A percentile compares a stretch with the other conserved stretches of the same genome.
Conservation (phyloP, 2,113 vertebrate species). For the Phaethornis superciliosus region DNA sequence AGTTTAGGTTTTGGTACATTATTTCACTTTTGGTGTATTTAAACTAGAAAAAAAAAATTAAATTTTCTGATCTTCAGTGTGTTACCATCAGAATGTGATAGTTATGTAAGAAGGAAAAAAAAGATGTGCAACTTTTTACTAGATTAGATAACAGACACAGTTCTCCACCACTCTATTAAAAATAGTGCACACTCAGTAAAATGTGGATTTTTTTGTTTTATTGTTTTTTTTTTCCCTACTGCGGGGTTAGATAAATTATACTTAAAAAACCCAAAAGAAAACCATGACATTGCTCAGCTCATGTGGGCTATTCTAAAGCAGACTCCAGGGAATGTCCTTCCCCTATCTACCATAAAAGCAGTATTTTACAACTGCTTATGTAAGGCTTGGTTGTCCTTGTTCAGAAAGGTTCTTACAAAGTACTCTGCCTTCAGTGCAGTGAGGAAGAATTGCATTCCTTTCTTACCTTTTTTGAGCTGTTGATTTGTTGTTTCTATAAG, state of each 20-base stretch:
- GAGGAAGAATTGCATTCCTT: neutral
- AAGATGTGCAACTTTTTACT: neutral
- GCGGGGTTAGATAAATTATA: neutral
- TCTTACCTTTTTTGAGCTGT: neutral
- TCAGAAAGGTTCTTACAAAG: neutral
- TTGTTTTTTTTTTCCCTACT: too few relatives aligned
- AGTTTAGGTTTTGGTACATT: neutral
- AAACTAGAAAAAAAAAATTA: neutral
- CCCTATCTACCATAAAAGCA: neutral
- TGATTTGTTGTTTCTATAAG: neutral
- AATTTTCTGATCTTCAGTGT: neutral
- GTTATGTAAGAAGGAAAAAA: neutral
- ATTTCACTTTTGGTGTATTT: neutral
- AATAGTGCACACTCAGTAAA: neutral
- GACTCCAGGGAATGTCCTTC: neutral
- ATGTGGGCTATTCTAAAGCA: neutral
- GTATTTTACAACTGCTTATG: neutral
- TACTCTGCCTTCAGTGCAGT: neutral
- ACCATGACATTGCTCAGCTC: rapidly evolving
- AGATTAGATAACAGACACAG: slow-evolving; percentile 25
- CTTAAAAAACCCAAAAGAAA: neutral
- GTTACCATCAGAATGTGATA: neutral
- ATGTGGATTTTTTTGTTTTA: too few relatives aligned
- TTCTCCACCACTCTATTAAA: slow-evolving; percentile 19
- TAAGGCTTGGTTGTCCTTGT: neutral